phyloP scores from a whole-genome alignment of 2,888 invertebrate genomes.

The Autographa pulchrina region DNA sequence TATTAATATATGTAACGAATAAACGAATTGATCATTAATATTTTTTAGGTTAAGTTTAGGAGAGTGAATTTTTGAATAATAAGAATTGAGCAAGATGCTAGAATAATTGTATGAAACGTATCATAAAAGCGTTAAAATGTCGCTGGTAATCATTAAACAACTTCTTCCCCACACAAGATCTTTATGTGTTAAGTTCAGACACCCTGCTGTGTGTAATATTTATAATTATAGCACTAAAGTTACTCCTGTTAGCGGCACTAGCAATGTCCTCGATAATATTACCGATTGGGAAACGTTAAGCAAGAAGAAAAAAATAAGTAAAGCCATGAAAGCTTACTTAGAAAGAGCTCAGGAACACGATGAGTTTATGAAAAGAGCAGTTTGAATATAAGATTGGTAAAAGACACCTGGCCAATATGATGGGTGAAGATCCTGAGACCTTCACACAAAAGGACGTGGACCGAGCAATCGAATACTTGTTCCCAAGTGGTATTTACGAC shows the following conservation, averaged over 20 bases:
- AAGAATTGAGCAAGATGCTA: not conserved
- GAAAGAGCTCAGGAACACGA: conserved; percentile 95
- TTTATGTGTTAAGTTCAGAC: conserved; percentile 59
- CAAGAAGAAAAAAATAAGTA: conserved; percentile 92
- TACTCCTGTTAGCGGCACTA: conserved; percentile 52
- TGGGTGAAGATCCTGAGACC: conserved; percentile 97
- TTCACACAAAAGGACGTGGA: conserved; percentile 97
- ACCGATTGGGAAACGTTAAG: conserved; percentile 84
- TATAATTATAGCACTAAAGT: conserved; percentile 69
- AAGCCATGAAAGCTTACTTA: conserved; percentile 97
- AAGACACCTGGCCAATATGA: conserved; percentile 99
- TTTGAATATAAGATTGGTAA: conserved; percentile 97
- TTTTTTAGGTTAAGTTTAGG: too few relatives aligned
- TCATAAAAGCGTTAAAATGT: conserved; percentile 65
- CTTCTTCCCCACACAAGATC: conserved; percentile 67
- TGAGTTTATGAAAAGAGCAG: conserved; percentile 94
- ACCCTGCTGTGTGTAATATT: conserved; percentile 59
- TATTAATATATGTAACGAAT: too few relatives aligned
- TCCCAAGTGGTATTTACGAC: conserved; percentile 97
- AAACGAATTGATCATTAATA: too few relatives aligned
- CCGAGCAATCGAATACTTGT: conserved; percentile 97
- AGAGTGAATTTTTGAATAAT: not conserved
- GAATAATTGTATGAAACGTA: not conserved
- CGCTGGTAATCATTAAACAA: conserved; percentile 69
- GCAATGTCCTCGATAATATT: conserved; percentile 70